A percentile compares a stretch with the other conserved stretches of the same genome.
Evolutionary conservation across 2,113 vertebrate species (phyloP).

Genomic region (Xerus inauris): DNA sequence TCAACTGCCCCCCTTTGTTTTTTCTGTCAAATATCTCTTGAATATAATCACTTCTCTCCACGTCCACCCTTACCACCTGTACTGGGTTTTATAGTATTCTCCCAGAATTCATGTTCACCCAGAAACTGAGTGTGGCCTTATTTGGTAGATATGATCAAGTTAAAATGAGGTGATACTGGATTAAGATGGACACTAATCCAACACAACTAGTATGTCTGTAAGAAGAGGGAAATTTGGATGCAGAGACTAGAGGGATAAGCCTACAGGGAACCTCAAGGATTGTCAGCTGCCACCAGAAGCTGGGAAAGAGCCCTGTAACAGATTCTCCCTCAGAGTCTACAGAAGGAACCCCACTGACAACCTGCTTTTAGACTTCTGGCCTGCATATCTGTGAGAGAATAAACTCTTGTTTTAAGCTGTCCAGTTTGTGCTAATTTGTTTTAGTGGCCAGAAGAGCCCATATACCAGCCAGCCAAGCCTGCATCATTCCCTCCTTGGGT

Average conservation of each 20-base stretch:
- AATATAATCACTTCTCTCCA: not conserved
- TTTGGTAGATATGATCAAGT: not conserved
- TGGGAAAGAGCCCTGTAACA: rapidly evolving
- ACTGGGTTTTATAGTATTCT: no score
- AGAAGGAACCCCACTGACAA: not conserved
- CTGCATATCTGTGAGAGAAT: not conserved
- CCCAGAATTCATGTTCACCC: not conserved
- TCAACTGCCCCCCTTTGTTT: rapidly evolving
- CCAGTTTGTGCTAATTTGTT: not conserved
- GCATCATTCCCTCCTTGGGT: rapidly evolving
- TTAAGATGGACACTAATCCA: not conserved
- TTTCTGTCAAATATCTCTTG: not conserved
- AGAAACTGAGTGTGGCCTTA: not conserved
- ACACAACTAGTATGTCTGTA: not conserved
- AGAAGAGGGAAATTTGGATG: not conserved
- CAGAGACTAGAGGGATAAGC: not conserved
- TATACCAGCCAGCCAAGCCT: not conserved
- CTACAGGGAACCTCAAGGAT: no score
- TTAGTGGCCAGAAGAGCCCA: not conserved
- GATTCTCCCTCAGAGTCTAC: not conserved
- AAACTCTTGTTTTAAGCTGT: not conserved
- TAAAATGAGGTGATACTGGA: not conserved
- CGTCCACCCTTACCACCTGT: not conserved
- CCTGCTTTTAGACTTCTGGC: no score
- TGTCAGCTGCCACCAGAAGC: not conserved